A percentile compares a stretch with the other conserved stretches of the same genome.
Evolutionary conservation across 2,888 invertebrate genomes (phyloP).

Genomic region (Leucozona laternaria): DNA sequence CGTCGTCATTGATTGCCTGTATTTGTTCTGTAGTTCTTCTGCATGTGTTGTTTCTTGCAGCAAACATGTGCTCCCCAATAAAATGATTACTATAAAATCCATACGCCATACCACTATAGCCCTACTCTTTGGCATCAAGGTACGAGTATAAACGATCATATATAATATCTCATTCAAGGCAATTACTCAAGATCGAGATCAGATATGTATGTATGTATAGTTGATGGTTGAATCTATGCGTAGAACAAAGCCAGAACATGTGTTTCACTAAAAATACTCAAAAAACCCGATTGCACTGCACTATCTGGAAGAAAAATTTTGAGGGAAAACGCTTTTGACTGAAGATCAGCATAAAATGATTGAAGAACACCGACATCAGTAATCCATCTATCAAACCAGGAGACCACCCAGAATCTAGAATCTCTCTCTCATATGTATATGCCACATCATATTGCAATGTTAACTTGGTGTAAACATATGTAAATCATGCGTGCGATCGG

Average conservation of each 20-base stretch:
- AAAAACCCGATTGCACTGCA: conserved; percentile 10
- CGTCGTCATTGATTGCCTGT: conserved; percentile 38
- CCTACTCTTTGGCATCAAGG: conserved; percentile 47
- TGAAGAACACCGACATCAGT: conserved; percentile 74
- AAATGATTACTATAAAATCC: conserved; percentile 28
- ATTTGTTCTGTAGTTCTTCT: conserved; percentile 5
- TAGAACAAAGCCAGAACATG: conserved; percentile 62
- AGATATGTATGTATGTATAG: conserved; percentile 7
- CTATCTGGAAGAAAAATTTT: conserved; percentile 28
- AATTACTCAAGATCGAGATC: conserved; percentile 68
- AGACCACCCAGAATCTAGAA: conserved; percentile 69
- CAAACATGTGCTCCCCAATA: conserved; percentile 58
- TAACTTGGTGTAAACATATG: conserved; percentile 76
- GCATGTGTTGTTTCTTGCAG: conserved; percentile 20
- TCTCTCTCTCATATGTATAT: conserved; percentile 44
- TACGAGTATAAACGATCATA: conserved; percentile 64
- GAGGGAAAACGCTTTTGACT: conserved; percentile 47
- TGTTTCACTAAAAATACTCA: conserved; percentile 39
- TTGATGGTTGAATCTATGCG: conserved; percentile 43
- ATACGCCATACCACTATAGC: conserved; percentile 21
- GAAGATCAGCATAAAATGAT: conserved; percentile 53
- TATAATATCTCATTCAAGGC: conserved; percentile 72
- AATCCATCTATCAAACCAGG: conserved; percentile 69
- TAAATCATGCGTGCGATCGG: conserved; percentile 71
- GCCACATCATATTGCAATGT: conserved; percentile 72